Percentiles rank a stretch among this genome's conserved stretches.
phyloP scores from a whole-genome alignment of 1,140 invertebrate species.

The Scaptomyza montana region DNA sequence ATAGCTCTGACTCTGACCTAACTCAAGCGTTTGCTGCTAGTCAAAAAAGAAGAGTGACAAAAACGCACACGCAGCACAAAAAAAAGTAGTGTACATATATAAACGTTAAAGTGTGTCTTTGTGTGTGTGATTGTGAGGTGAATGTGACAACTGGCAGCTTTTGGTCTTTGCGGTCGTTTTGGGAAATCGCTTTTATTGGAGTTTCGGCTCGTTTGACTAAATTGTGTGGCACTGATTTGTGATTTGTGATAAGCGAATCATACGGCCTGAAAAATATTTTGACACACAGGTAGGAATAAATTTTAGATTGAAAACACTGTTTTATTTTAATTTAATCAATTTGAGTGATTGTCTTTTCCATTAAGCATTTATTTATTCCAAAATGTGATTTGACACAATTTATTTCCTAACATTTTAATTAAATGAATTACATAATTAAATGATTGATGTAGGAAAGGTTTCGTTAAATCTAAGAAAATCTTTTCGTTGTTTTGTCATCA shows the following conservation, averaged over 20 bases:
- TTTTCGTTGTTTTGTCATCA: not conserved
- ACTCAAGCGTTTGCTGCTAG: constrained; percentile 28
- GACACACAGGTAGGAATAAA: constrained; percentile 6
- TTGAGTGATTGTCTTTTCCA: too few relatives aligned
- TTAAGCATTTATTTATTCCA: too few relatives aligned
- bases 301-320: constrained; percentile 6
- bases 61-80: too few relatives aligned
- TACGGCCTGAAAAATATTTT: constrained; percentile 13
- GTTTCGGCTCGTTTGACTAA: constrained; percentile 49
- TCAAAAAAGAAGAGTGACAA: constrained; percentile 2
- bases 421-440: not conserved
- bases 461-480: not conserved
- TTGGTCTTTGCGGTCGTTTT: constrained; percentile 9
- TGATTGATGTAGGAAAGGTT: not conserved
- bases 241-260: constrained; percentile 48
- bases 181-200: constrained; percentile 24
- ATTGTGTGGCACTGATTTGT: constrained; percentile 52
- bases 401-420: not conserved
- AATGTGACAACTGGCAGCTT: constrained; percentile 2
- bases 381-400: too few relatives aligned
- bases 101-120: too few relatives aligned
- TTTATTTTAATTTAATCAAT: not conserved
- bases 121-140: not conserved
- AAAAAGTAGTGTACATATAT: too few relatives aligned
- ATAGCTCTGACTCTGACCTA: constrained; percentile 46